phyloP scores from a whole-genome alignment of 2,888 invertebrate species.

The Drosophila pseudotakahashii region DNA sequence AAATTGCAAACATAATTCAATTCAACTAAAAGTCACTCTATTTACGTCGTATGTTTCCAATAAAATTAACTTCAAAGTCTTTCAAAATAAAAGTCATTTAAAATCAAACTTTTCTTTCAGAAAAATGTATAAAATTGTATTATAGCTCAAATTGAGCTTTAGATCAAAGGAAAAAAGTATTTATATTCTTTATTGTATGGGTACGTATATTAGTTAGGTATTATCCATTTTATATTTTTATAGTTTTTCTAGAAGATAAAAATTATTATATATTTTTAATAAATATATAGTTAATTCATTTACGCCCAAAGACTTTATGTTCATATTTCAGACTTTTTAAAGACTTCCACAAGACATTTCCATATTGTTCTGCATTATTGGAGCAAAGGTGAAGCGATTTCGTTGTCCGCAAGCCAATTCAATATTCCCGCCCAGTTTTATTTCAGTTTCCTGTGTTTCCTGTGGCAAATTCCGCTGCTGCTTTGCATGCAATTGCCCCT shows the following conservation, averaged over 20 bases:
- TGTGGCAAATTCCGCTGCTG: slow-evolving; percentile 51
- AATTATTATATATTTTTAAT: too few relatives aligned
- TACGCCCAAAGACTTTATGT: too few relatives aligned
- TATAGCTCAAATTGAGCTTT: background rate
- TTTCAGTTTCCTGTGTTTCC: slow-evolving; percentile 52
- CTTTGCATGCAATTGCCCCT: slow-evolving; percentile 54
- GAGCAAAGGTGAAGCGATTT: slow-evolving; percentile 1
- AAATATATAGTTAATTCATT: too few relatives aligned
- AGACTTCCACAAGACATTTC: background rate
- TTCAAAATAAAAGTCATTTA: background rate
- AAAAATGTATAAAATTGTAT: too few relatives aligned
- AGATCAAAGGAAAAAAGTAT: too few relatives aligned
- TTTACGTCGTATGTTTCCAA: background rate
- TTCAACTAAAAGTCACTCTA: background rate
- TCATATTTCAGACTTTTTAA: background rate
- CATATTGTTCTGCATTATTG: background rate
- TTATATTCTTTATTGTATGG: too few relatives aligned
- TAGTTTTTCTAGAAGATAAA: background rate
- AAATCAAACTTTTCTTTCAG: background rate
- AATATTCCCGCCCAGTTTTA: slow-evolving; percentile 30
- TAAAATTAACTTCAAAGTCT: background rate
- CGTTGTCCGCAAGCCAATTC: slow-evolving; percentile 11
- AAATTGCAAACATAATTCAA: background rate
- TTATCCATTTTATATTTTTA: background rate
- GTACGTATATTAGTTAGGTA: too few relatives aligned